A percentile compares a stretch with the other conserved stretches of the same genome.
Evolutionary conservation across 1,140 invertebrate species (phyloP).

Genomic region (Lanistes nyassanus): DNA sequence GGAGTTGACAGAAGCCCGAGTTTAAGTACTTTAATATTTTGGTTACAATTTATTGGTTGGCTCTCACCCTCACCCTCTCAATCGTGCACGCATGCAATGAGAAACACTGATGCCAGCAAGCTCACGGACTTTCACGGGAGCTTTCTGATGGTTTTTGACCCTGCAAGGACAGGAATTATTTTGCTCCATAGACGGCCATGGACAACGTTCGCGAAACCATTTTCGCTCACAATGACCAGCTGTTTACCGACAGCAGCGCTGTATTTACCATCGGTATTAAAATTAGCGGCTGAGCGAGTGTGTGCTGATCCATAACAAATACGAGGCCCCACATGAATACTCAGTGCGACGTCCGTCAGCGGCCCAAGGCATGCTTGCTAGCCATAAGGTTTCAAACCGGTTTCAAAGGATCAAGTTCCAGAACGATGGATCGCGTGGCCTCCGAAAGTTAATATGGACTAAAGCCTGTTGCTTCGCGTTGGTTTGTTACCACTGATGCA

Average conservation of each 20-base stretch:
- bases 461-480: not conserved
- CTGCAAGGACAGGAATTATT: not conserved
- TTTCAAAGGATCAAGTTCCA: no score
- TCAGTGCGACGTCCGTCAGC: not conserved
- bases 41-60: no score
- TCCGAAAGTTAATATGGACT: not conserved
- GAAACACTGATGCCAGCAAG: no score
- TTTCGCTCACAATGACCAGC: not conserved
- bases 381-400: no score
- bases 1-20: no score
- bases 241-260: not conserved
- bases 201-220: slow-evolving; percentile 10
- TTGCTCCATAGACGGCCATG: not conserved
- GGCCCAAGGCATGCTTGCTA: no score
- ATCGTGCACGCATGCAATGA: no score
- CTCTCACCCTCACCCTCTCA: no score
- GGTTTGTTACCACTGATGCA: slow-evolving; percentile 11
- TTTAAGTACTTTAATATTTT: no score
- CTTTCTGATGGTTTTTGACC: not conserved
- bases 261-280: slow-evolving; percentile 29
- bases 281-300: slow-evolving; percentile 17
- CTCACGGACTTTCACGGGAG: no score
- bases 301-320: slow-evolving; percentile 25
- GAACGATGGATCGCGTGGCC: no score
- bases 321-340: slow-evolving; percentile 7